Conservation (phyloP, 2,888 invertebrate species). For the Cantharis rufa region DNA sequence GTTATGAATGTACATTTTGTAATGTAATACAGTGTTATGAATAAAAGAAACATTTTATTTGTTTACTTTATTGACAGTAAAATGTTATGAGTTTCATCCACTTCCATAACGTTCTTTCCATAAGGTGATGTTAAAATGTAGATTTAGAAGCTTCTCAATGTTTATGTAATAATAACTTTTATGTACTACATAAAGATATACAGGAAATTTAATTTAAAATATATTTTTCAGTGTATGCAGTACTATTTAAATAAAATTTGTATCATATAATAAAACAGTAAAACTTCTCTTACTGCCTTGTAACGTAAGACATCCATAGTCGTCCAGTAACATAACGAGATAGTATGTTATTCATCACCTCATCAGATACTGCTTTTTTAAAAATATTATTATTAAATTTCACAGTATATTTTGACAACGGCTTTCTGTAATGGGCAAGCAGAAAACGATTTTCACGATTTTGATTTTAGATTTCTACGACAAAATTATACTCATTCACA, state of each 20-base stretch:
- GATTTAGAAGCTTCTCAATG: slow-evolving; percentile 2
- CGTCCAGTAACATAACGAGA: neutral
- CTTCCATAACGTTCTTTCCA: neutral
- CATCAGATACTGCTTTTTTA: too few relatives aligned
- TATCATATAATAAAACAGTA: neutral
- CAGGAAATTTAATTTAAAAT: neutral
- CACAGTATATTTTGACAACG: too few relatives aligned
- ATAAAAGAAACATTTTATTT: slow-evolving; percentile 19
- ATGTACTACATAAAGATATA: neutral
- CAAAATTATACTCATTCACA: too few relatives aligned
- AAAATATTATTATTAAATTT: too few relatives aligned
- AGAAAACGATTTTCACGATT: too few relatives aligned
- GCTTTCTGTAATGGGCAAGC: too few relatives aligned
- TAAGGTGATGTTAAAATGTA: slow-evolving; percentile 9
- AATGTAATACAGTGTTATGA: slow-evolving; percentile 6
- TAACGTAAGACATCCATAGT: neutral
- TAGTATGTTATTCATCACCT: too few relatives aligned
- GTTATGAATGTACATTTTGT: neutral
- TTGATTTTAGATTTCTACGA: too few relatives aligned
- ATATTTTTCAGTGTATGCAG: neutral
- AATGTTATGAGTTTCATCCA: slow-evolving; percentile 16
- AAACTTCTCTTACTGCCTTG: neutral
- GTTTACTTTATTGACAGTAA: slow-evolving; percentile 18
- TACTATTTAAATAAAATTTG: neutral
- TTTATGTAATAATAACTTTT: neutral